Evolutionary conservation across 2,113 vertebrate species (phyloP), one percentile per base, ranked within the genome.

Genomic region (Oryzias curvinotus): DNA sequence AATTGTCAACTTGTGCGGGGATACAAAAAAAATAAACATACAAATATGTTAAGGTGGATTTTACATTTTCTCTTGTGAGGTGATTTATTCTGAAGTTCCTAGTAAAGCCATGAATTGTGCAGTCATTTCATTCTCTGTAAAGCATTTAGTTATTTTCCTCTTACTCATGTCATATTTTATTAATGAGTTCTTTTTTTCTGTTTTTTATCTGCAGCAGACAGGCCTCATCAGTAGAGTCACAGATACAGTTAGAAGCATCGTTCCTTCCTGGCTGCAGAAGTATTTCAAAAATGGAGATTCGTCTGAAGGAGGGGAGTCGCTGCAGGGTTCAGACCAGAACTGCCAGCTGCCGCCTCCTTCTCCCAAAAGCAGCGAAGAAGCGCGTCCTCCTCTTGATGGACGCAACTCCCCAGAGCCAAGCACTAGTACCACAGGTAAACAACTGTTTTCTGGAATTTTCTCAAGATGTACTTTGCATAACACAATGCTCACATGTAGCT

Each of bases 161-260:
- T 49, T 63, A 10, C 36, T 18, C 0, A 36, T 25, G 61, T 73
- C 23, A 57, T 45, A 18, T 5, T 14, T 18, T 2, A 21, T 30
- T 36, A 12, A 36, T 36, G 10, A 1, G 8, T 18, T 42, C 19
- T 19, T 7, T 42, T n/a, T 25, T 50, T 42, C 53, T 19, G 55
- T 25, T 7, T 76, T 48, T 50, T 80, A 43, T 48, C 58, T 77
- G 78, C 87, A 90, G 78, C 87, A 93, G 84, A 88, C 95, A 91
- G 95, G 97, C 49, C 89, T 99, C 84, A 94, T 99, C 83, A 95
- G 93, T 81, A 93, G 95, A 83, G 93, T 99, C 80, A 96, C 96
- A 0, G 95, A 98, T 84, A 97, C 95, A 3, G 94, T 99, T 65
- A 99, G 96, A 88, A 98, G 92, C 80, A 98, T 98, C 59, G 96